These are phyloP conservation scores for Molossus molossus DNA, from an alignment of 2,797 vertebrate genomes.

Conservation along the genomic window DNA sequence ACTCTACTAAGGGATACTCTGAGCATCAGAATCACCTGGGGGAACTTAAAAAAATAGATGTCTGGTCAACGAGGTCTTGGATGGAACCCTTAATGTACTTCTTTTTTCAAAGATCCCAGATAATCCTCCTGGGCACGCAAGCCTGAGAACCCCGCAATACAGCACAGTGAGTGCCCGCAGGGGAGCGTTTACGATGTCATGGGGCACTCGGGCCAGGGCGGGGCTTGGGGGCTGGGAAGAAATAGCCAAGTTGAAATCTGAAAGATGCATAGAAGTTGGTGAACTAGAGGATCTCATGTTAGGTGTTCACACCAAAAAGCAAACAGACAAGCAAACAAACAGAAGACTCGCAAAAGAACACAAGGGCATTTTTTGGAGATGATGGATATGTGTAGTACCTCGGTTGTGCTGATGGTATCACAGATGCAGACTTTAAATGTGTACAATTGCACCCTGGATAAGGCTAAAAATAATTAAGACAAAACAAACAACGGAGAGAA, in stretches of 20 bases:
- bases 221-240: background rate
- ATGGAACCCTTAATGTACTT: background rate
- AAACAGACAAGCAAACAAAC: background rate
- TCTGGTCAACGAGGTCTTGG: background rate
- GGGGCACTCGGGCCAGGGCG: accelerated
- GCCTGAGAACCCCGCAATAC: background rate
- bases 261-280: background rate
- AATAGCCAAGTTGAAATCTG: background rate
- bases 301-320: background rate
- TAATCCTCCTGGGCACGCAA: background rate
- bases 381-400: background rate
- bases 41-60: background rate
- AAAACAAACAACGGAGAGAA: background rate
- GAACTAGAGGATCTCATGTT: background rate
- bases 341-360: background rate
- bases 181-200: background rate
- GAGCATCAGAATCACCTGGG: background rate
- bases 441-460: background rate
- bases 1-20: background rate
- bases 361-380: background rate
- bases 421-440: background rate
- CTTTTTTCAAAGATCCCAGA: background rate
- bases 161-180: background rate
- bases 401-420: background rate
- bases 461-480: background rate